Percentiles rank a stretch among this genome's conserved stretches.
These are phyloP conservation scores for Balaeniceps rex DNA, from an alignment of 2,113 vertebrate species.

Conservation along the genomic window DNA sequence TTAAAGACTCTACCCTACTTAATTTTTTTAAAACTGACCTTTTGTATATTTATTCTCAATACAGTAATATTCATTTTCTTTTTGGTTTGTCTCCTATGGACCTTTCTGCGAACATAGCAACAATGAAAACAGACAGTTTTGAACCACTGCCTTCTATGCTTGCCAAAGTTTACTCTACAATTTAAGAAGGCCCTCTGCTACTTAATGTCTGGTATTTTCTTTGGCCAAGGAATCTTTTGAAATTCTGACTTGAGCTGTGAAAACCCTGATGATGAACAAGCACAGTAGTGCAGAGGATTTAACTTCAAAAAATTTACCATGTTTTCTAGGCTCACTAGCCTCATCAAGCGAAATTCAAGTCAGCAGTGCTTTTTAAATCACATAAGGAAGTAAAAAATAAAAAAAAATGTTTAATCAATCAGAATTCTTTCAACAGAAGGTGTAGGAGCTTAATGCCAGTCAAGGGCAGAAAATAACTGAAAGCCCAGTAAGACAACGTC, in stretches of 20 bases:
- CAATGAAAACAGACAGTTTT: slow-evolving; percentile 36
- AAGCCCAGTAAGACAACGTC: neutral
- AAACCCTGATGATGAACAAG: slow-evolving; percentile 30
- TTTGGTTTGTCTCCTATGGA: slow-evolving; percentile 18
- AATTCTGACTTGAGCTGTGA: slow-evolving; percentile 33
- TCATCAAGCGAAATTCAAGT: slow-evolving; percentile 7
- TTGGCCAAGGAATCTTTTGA: slow-evolving; percentile 44
- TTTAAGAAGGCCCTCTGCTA: slow-evolving; percentile 45
- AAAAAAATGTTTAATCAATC: slow-evolving; percentile 2
- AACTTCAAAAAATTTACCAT: neutral
- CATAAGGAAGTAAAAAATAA: neutral
- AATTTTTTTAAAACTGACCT: neutral
- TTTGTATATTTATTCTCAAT: slow-evolving; percentile 5
- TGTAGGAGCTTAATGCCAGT: neutral
- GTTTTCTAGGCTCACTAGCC: neutral
- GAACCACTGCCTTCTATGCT: slow-evolving; percentile 6
- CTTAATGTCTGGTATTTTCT: slow-evolving; percentile 45
- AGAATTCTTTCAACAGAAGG: slow-evolving; percentile 19
- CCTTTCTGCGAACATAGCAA: neutral
- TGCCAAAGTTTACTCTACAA: slow-evolving; percentile 54
- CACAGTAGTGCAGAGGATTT: neutral
- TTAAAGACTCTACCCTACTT: neutral
- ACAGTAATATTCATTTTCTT: neutral
- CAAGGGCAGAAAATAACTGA: neutral
- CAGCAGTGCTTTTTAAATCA: neutral